phyloP scores from a whole-genome alignment of 2,113 vertebrate species.

The Lepus americanus region DNA sequence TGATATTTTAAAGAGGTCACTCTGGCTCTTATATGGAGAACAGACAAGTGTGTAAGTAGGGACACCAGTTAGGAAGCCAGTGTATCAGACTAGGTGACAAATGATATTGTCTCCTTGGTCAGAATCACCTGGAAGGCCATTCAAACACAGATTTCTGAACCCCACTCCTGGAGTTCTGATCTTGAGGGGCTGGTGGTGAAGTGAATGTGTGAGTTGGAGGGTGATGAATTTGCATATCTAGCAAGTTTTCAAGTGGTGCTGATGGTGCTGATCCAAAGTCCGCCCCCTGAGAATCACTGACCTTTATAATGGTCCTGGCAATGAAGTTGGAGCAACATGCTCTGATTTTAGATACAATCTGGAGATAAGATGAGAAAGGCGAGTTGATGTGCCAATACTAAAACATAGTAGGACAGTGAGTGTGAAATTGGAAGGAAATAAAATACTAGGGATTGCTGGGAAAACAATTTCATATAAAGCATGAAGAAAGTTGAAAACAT shows the following conservation, averaged over 20 bases:
- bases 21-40: neutral
- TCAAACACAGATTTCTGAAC: neutral
- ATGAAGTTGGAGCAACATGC: neutral
- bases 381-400: neutral
- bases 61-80: neutral
- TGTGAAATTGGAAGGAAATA: neutral
- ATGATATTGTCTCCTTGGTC: neutral
- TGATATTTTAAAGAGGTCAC: neutral
- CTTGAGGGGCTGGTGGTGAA: neutral
- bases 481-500: neutral
- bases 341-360: neutral
- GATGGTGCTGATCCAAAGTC: neutral
- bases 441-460: neutral
- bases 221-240: neutral
- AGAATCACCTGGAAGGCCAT: neutral
- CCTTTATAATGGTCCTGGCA: neutral
- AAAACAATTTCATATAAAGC: neutral
- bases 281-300: neutral
- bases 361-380: neutral
- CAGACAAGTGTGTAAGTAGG: too few relatives aligned
- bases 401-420: neutral
- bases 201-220: too few relatives aligned
- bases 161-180: neutral
- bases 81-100: neutral
- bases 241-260: neutral